These are phyloP conservation scores for Tachina fera DNA, from an alignment of 2,888 invertebrate species.

Conservation along the genomic window DNA sequence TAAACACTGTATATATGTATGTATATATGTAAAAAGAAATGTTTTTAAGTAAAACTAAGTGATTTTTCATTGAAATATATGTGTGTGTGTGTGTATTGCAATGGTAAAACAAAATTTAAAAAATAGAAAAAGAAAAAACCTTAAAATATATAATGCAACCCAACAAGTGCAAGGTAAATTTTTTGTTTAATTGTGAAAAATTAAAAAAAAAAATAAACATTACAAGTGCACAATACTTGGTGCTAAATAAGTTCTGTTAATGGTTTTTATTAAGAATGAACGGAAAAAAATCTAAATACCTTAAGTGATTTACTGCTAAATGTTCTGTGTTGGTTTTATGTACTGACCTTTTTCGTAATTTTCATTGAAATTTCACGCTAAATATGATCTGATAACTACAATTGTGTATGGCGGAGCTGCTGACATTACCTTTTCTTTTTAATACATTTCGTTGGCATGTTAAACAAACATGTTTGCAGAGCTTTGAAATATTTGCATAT, in stretches of 20 bases:
- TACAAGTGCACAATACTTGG: slow-evolving; percentile 3
- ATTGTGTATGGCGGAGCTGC: slow-evolving; percentile 13
- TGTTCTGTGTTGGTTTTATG: slow-evolving; percentile 14
- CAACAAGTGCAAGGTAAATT: slow-evolving; percentile 65
- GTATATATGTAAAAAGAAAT: slow-evolving; percentile 18
- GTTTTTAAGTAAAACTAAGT: slow-evolving; percentile 32
- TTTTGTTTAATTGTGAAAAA: slow-evolving; percentile 8
- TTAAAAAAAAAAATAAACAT: not conserved
- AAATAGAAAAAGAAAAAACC: not conserved
- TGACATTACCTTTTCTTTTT: slow-evolving; percentile 28
- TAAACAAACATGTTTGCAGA: not conserved
- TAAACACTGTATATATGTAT: not conserved
- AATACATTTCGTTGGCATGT: not conserved
- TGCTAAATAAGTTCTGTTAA: slow-evolving; percentile 4
- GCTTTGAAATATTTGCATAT: slow-evolving; percentile 21
- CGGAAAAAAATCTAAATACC: not conserved
- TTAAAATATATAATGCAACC: slow-evolving; percentile 31
- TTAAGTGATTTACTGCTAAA: slow-evolving; percentile 54
- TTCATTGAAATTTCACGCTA: slow-evolving; percentile 51
- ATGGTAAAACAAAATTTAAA: not conserved
- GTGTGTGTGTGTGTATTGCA: not conserved
- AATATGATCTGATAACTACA: slow-evolving; percentile 43
- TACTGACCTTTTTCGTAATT: not conserved
- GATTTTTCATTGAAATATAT: slow-evolving; percentile 58
- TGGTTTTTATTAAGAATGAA: not conserved